These are phyloP conservation scores for Aphaenogaster rudis DNA, from an alignment of 1,140 invertebrate genomes.

Conservation along the genomic window DNA sequence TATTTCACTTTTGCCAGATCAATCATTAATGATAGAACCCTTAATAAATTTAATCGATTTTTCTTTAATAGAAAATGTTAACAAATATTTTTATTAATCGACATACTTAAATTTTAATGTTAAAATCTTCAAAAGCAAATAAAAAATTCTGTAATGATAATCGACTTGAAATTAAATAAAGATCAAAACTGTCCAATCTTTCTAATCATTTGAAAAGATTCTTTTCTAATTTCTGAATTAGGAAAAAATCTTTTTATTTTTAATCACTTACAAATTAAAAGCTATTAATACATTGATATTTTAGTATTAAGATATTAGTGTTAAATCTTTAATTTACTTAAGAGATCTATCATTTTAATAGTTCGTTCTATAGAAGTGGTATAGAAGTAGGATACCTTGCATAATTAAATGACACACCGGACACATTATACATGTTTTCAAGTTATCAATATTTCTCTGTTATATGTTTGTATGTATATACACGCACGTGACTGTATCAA, in stretches of 20 bases:
- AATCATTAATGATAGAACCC: background rate
- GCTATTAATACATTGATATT: constrained; percentile 6
- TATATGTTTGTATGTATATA: constrained; percentile 14
- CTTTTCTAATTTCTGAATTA: constrained; percentile 10
- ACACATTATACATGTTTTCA: background rate
- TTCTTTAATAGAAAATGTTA: background rate
- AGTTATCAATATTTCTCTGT: background rate
- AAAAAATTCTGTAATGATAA: background rate
- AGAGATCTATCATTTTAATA: constrained; percentile 8
- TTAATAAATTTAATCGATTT: background rate
- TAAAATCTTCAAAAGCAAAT: background rate
- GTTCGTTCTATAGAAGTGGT: constrained; percentile 38
- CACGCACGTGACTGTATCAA: constrained; percentile 20
- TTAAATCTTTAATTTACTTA: constrained; percentile 31
- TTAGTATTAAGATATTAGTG: constrained; percentile 31
- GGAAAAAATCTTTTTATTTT: background rate
- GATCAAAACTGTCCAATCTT: background rate
- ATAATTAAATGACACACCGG: constrained; percentile 26
- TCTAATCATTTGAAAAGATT: background rate
- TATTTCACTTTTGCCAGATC: background rate
- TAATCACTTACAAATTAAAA: constrained; percentile 13
- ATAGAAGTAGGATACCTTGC: constrained; percentile 52
- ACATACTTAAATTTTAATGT: background rate
- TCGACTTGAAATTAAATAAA: background rate
- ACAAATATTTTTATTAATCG: background rate